Evolutionary conservation across 1,140 invertebrate genomes (phyloP), one percentile per base, ranked within the genome.

Genomic region (Sarcophaga bullata): DNA sequence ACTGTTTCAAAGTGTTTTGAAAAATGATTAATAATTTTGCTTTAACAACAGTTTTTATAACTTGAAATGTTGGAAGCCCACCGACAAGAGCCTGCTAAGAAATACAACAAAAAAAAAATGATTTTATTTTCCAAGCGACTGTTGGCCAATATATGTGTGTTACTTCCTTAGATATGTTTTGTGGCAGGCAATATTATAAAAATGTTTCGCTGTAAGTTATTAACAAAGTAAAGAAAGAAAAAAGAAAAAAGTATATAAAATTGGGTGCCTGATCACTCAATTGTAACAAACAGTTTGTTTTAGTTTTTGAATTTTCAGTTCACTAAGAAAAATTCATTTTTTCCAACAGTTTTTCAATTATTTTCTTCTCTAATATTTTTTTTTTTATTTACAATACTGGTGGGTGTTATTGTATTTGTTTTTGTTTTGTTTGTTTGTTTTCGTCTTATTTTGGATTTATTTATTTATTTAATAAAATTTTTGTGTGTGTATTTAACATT

Each of bases 251-350:
- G 15, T 15, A 58, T 37, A 37, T 58, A 58, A 13, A 7, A 58
- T 11, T 58, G 54, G 7, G 54, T 37, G 54, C 54, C 15, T 58
- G 54, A 58, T 58, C 54, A 58, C 13, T 58, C 13, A n/a, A 7
- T 58, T 58, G 54, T 13, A 58, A 58, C 54, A 11, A 58, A 58
- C 54, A 11, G 54, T 58, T 13, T 58, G 54, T 58, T 13, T 58
- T 58, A n/a, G 54, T n/a, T 58, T 58, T 58, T 58, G 13, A 13
- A n/a, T 58, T 58, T 58, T 58, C 54, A 58, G 54, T 58, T 58
- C 13, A 13, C 10, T 58, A 13, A 58, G 54, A 58, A 58, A 58
- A n/a, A 58, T 13, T 15, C 11, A 5, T n/a, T n/a, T 58, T 13
- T 58, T 58, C 13, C 25, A 37, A 37, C 25, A 37, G 25, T 37